Base-by-base conservation (phyloP, 2,113 vertebrate genomes). In the Monarcha castaneiventris region DNA sequence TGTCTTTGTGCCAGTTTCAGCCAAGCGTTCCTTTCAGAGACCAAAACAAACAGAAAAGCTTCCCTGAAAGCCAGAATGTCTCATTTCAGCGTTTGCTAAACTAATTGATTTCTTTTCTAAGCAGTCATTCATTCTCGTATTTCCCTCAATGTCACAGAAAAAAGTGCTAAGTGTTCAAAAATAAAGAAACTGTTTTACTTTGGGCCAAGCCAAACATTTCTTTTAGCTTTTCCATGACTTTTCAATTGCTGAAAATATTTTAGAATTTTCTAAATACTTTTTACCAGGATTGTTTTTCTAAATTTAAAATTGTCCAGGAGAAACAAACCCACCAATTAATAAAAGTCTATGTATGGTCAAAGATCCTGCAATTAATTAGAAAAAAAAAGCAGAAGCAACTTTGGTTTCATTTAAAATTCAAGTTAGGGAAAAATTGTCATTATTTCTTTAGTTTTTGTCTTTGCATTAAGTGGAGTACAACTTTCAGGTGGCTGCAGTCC, bases 1-100 rank as follows among this genome's bases (percentile, higher is more conserved):
- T 37, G 51, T 21, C 91, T 94, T 76, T 41, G 89, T 91, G 89
- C 86, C 95, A 94, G 86, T 94, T 93, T 95, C 93, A 97, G 89
- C 80, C 89, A 92, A 84, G 64, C 15, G 0, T 78, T 97, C 56
- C 56, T 62, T 64, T 29, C 64, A 52, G 79, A 92, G 23, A 94
- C 86, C 83, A 95, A 96, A 97, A 81, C 90, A 96, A 94, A 88
- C 92, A 84, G 35, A 76, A 90, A 56, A 32, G 61, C 64, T 90
- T 86, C 91, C 59, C 64, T 78, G 86, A 94, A 92, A 96, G 90
- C 23, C 16, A 27, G 29, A 93, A 66, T 13, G 58, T 18, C 75
- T 94, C 81, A 56, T 72, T 95, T 44, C 54, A 73, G 77, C 20
- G 2, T 64, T 61, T 52, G 49, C 33, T 89, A 30, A 63, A 89